Base-by-base conservation (phyloP, 2,888 invertebrate genomes). In the Belgica antarctica region DNA sequence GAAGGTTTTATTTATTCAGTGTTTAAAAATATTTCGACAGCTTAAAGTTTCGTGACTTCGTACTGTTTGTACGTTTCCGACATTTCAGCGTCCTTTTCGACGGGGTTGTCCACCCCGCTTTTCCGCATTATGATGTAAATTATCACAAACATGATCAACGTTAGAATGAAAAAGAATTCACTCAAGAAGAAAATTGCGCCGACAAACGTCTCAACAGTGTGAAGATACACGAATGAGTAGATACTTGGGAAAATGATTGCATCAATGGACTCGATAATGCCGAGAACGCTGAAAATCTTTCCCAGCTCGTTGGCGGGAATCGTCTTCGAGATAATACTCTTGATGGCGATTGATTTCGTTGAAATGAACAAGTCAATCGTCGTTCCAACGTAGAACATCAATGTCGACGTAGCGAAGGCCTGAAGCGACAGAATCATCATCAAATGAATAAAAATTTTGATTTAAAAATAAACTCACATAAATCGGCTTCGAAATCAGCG, bases 171-270 rank as follows among this genome's bases (percentile, higher is more conserved):
- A 70, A 79, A 80, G 1, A 79, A 73, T 74, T 80, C 79, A 19
- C 78, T 76, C 71, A 80, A 77, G 3, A 80, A 68, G 70, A 77
- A 80, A 68, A 80, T 77, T 2, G 80, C 79, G 1, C 80, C 79
- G 1, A 79, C 77, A 71, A 80, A 80, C 4, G 73, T 71, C n/a
- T 78, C 76, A 1, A 80, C 74, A 0, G 78, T 77, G 12, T 72
- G 73, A 10, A 75, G 72, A 70, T 80, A 80, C 8, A 80, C 75
- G 8, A 73, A 73, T 72, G 78, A 78, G 66, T 76, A 80, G n/a
- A 80, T 73, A 24, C 78, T 76, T 17, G 79, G 77, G 62, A 80
- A 79, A 3, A 80, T 75, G 62, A 80, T 77, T 68, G 77, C 76
- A 2, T 75, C 77, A 62, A 79, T 75, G 1, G 79, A 79, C 62